phyloP scores from a whole-genome alignment of 2,797 vertebrate genomes.

The Paguma larvata region DNA sequence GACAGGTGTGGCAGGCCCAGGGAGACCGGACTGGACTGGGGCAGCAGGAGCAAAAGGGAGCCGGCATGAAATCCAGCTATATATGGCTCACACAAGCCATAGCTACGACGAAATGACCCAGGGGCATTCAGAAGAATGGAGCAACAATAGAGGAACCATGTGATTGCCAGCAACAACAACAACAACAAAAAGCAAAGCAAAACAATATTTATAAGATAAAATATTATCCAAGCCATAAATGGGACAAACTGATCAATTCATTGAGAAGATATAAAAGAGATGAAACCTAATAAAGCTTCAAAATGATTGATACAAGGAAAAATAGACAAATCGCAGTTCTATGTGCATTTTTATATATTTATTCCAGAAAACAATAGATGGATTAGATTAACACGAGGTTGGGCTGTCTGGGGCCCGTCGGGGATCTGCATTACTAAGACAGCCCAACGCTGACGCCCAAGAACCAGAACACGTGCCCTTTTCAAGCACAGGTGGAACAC shows the following conservation, averaged over 20 bases:
- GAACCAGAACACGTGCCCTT: neutral
- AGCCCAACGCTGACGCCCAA: neutral
- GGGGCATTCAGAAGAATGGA: neutral
- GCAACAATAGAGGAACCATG: fast-evolving
- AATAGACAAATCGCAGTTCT: neutral
- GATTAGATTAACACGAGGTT: neutral
- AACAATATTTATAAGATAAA: neutral
- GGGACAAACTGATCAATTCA: neutral
- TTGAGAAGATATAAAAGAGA: neutral
- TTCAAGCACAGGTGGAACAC: neutral
- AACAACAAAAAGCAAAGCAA: neutral
- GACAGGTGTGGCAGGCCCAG: neutral
- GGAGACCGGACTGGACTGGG: fast-evolving
- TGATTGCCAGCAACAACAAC: neutral
- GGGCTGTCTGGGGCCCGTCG: too few relatives aligned
- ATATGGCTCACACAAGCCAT: neutral
- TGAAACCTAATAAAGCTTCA: neutral
- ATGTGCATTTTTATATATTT: too few relatives aligned
- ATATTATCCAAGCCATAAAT: neutral
- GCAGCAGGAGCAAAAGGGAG: neutral
- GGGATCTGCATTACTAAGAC: neutral
- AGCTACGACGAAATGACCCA: neutral
- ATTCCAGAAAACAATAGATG: neutral
- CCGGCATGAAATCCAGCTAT: neutral
- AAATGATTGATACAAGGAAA: neutral